These are phyloP conservation scores for Lasaia peninsularis DNA, from an alignment of 1,140 invertebrate genomes.

Conservation along the genomic window DNA sequence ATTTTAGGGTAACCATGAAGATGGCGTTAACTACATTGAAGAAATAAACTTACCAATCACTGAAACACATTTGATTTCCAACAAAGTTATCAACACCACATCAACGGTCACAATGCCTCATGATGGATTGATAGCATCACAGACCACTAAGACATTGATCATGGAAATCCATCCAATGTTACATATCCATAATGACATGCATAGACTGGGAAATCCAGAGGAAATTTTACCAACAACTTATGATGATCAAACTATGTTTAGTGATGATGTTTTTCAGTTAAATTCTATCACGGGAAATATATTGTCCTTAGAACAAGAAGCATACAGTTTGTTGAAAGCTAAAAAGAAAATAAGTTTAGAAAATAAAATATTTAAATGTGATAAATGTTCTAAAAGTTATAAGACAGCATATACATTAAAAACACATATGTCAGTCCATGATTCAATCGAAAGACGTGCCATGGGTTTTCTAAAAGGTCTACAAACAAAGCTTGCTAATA, in stretches of 20 bases:
- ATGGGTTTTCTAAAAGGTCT: constrained; percentile 42
- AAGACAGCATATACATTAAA: constrained; percentile 27
- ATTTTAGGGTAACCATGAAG: constrained; percentile 7
- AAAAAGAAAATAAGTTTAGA: constrained; percentile 31
- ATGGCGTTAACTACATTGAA: constrained; percentile 42
- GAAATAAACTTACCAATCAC: constrained; percentile 53
- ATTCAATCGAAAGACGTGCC: constrained; percentile 46
- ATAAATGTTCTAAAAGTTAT: constrained; percentile 52
- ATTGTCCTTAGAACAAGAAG: constrained; percentile 61
- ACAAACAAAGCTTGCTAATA: constrained; percentile 44
- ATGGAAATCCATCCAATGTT: constrained; percentile 61
- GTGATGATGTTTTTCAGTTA: constrained; percentile 54
- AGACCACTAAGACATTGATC: constrained; percentile 57
- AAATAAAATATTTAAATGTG: constrained; percentile 31
- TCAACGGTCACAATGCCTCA: constrained; percentile 50
- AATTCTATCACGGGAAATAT: constrained; percentile 68
- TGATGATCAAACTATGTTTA: constrained; percentile 28
- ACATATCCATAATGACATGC: constrained; percentile 26
- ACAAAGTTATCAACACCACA: constrained; percentile 60
- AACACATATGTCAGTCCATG: constrained; percentile 47
- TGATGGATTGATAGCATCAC: constrained; percentile 44
- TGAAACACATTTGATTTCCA: constrained; percentile 63
- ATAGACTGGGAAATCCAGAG: constrained; percentile 51
- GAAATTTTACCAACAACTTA: constrained; percentile 53
- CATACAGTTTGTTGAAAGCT: constrained; percentile 51